Evolutionary conservation across 1,140 invertebrate species (phyloP), one percentile per base, ranked within the genome.

Genomic region (Riptortus pedestris): DNA sequence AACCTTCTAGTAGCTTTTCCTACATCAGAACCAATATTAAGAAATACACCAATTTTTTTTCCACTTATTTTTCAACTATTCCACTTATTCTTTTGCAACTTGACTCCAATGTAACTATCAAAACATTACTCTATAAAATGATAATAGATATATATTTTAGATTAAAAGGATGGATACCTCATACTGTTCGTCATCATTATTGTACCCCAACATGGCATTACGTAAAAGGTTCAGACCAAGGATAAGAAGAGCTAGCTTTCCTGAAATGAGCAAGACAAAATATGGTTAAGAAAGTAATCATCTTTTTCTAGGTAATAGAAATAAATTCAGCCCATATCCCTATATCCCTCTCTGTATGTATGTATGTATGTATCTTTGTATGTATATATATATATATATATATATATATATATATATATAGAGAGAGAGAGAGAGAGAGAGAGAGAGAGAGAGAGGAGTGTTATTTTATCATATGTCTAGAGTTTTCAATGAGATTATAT

Each of bases 121-220:
- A n/a, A n/a, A n/a, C n/a, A n/a, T n/a, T n/a, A n/a, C n/a, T n/a
- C n/a, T n/a, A n/a, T n/a, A n/a, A n/a, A n/a, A n/a, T n/a, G n/a
- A n/a, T n/a, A n/a, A n/a, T n/a, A n/a, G n/a, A n/a, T n/a, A n/a
- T n/a, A n/a, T n/a, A n/a, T n/a, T n/a, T n/a, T n/a, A n/a, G n/a
- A n/a, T n/a, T n/a, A n/a, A n/a, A n/a, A n/a, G n/a, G n/a, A n/a
- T 55, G 22, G 5, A 26, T 55, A 55, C 51, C 51, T 59, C 57
- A 22, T 59, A 59, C 18, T 59, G 57, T 59, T 59, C 26, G 3
- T 29, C 57, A 38, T 33, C 31, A 59, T 59, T 59, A 26, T 59
- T 14, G 9, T 31, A 31, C 9, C 57, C 57, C 16, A 59, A 18
- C 2, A 33, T 11, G 24, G 57, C 57, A 38, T 59, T 59, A 3